These are phyloP conservation scores for Phrynosoma platyrhinos DNA, from an alignment of 2,113 vertebrate genomes.

Conservation along the genomic window DNA sequence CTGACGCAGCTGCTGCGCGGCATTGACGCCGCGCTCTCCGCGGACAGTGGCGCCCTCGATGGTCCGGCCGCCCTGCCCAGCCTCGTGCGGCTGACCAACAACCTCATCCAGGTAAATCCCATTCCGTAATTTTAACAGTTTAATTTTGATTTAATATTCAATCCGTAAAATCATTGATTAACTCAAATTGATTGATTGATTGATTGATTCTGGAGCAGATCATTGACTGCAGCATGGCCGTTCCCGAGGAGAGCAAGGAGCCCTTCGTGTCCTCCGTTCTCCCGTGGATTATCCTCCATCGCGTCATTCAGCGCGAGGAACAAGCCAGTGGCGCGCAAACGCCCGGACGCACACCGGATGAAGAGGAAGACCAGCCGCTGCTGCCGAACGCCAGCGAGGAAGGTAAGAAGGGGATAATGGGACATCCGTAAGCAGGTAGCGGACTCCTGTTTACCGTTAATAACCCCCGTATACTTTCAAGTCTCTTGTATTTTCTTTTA, in stretches of 20 bases:
- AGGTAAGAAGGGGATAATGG: constrained; percentile 48
- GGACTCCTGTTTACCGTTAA: too few relatives aligned
- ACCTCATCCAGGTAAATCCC: constrained; percentile 91
- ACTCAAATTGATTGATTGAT: neutral
- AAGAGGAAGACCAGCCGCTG: constrained; percentile 77
- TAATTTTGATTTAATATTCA: too few relatives aligned
- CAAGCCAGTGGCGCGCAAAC: constrained; percentile 71
- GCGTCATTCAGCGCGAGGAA: constrained; percentile 94
- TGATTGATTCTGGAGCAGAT: constrained; percentile 73
- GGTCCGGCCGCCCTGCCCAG: constrained; percentile 78
- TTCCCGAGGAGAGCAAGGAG: constrained; percentile 92
- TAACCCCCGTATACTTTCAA: too few relatives aligned
- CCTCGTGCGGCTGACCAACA: constrained; percentile 88
- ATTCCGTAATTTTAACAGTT: too few relatives aligned
- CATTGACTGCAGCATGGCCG: constrained; percentile 93
- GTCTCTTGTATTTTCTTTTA: neutral
- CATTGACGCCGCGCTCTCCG: constrained; percentile 86
- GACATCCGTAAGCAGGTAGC: too few relatives aligned
- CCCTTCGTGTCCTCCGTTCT: constrained; percentile 92
- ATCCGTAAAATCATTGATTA: neutral
- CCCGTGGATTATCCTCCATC: constrained; percentile 94
- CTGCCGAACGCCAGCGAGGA: constrained; percentile 81
- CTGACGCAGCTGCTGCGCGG: constrained; percentile 88
- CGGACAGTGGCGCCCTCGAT: constrained; percentile 79
- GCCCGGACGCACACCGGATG: constrained; percentile 75